A percentile compares a stretch with the other conserved stretches of the same genome.
Conservation (phyloP, 1,140 invertebrate genomes). For the Hylyphantes graminicola region DNA sequence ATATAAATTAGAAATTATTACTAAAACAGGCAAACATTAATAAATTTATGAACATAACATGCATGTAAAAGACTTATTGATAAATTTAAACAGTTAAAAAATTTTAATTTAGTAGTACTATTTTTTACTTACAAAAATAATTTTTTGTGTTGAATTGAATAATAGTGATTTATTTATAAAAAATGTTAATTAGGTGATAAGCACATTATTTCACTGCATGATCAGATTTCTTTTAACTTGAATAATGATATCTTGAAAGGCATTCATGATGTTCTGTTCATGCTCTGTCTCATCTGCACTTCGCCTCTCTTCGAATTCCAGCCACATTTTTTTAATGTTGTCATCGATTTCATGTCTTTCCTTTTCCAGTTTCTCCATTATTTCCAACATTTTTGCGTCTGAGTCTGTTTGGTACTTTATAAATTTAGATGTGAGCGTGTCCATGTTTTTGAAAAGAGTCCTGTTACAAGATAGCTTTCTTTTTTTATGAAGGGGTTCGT, state of each 20-base stretch:
- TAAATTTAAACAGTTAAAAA: too few relatives aligned
- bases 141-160: too few relatives aligned
- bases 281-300: constrained; percentile 40
- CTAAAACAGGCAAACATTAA: too few relatives aligned
- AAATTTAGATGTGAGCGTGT: constrained; percentile 41
- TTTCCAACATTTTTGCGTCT: constrained; percentile 29
- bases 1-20: too few relatives aligned
- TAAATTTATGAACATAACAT: too few relatives aligned
- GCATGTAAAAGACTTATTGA: too few relatives aligned
- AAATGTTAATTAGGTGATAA: too few relatives aligned
- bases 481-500: background rate
- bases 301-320: constrained; percentile 47
- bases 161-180: too few relatives aligned
- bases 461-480: constrained; percentile 20
- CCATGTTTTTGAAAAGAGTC: constrained; percentile 40
- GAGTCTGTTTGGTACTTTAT: constrained; percentile 49
- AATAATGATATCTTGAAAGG: constrained; percentile 47
- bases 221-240: constrained; percentile 13
- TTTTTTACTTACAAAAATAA: too few relatives aligned
- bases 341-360: constrained; percentile 43
- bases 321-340: constrained; percentile 53
- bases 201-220: background rate
- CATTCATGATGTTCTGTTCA: constrained; percentile 33
- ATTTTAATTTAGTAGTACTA: too few relatives aligned
- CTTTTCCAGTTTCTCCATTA: constrained; percentile 50